A percentile compares a stretch with the other conserved stretches of the same genome.
These are phyloP conservation scores for Geococcyx californianus DNA, from an alignment of 2,113 vertebrate genomes.

Conservation along the genomic window DNA sequence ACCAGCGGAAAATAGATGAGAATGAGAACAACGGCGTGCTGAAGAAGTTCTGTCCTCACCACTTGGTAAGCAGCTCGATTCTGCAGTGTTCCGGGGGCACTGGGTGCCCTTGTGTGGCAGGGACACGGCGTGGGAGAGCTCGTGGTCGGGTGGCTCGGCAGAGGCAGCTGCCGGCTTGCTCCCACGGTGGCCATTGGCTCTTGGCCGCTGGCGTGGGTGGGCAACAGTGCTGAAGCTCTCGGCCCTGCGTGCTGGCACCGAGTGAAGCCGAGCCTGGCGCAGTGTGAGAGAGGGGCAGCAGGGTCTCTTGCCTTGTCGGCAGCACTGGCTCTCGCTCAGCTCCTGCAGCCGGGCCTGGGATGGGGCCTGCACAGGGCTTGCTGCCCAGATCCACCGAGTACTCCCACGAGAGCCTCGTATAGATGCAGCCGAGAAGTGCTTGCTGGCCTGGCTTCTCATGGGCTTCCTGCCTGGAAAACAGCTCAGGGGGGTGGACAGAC, in stretches of 20 bases:
- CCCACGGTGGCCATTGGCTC: not conserved
- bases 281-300: not conserved
- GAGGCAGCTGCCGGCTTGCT: too few relatives aligned
- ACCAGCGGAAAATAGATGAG: slow-evolving; percentile 94
- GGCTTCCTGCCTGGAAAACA: not conserved
- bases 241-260: not conserved
- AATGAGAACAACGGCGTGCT: slow-evolving; percentile 94
- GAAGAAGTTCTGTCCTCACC: slow-evolving; percentile 95
- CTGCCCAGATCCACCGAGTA: fast-evolving
- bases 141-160: not conserved
- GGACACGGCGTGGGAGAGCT: not conserved
- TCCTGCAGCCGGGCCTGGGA: not conserved
- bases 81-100: fast-evolving
- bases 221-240: not conserved
- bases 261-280: too few relatives aligned
- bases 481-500: not conserved
- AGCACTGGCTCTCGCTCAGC: not conserved
- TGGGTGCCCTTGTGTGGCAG: fast-evolving
- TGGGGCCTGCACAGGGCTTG: not conserved
- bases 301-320: not conserved
- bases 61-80: slow-evolving; percentile 77
- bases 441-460: not conserved
- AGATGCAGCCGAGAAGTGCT: not conserved
- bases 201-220: not conserved
- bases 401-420: not conserved